Evolutionary conservation across 2,113 vertebrate genomes (phyloP), one percentile per base, ranked within the genome.

Genomic region (Osmerus eperlanus): DNA sequence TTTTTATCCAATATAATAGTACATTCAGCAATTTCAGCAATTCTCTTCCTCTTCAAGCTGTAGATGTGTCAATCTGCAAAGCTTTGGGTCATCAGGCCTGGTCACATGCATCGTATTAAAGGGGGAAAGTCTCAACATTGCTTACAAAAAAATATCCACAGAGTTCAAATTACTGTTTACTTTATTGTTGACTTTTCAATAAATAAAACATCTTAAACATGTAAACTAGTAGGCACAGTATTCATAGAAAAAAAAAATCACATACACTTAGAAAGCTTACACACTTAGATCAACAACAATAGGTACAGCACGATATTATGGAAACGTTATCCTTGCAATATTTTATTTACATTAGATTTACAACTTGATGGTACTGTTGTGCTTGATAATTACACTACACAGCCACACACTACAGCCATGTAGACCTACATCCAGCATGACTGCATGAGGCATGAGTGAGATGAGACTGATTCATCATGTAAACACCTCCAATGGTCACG

Each of bases 331-430:
- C 23, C 71, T 70, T 68, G 28, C 56, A 67, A 56, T 84, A 85
- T 64, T 18, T 64, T 64, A 67, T 89, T 78, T 83, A 86, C 85
- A 90, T 64, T 53, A 69, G 71, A 68, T 77, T 80, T 82, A 83
- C 78, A 83, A 15, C 19, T 68, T 59, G 58, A 85, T 82, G 72
- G 72, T 58, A 74, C 71, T 75, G 71, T 84, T 88, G 84, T 85
- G 85, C 86, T 86, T 83, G 60, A 80, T 65, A 75, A 54, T 61
- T 71, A 86, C 75, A 81, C 73, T 53, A 69, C 75, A 79, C 75
- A 72, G 71, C 59, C 74, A 78, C 71, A 75, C 52, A 55, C 52
- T 60, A 56, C 41, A 77, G 53, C 41, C 54, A 69, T 55, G 47
- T 53, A 77, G 55, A 67, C 52, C 53, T 65, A 67, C 73, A 68